Percentiles rank a stretch among this genome's conserved stretches.
phyloP scores from a whole-genome alignment of 2,797 vertebrate species.

The Pseudochirops corinnae region DNA sequence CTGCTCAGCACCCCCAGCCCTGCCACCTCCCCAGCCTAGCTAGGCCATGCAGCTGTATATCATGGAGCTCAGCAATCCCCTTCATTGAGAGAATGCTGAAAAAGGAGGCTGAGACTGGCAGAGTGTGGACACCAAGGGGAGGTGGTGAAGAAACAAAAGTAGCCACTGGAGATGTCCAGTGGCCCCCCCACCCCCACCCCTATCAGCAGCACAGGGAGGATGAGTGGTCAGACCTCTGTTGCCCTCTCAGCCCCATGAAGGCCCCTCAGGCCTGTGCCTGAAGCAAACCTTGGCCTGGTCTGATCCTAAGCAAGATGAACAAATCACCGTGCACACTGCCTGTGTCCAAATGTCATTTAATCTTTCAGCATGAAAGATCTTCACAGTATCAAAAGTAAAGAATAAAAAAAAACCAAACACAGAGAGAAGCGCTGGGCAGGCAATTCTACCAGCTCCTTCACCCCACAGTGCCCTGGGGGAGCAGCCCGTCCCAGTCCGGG shows the following conservation, averaged over 20 bases:
- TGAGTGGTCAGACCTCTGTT: neutral
- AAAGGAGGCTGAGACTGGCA: neutral
- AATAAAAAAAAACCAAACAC: constrained; percentile 86
- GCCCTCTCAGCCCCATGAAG: neutral
- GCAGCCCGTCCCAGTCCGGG: constrained; percentile 69
- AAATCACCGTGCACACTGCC: constrained; percentile 65
- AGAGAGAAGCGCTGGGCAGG: constrained; percentile 81
- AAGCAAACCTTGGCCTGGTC: neutral
- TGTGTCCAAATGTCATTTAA: constrained; percentile 94
- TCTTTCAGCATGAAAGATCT: constrained; percentile 96
- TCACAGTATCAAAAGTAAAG: constrained; percentile 98
- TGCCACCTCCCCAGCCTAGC: neutral
- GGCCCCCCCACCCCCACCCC: neutral
- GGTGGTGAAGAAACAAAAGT: neutral
- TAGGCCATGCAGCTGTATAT: neutral
- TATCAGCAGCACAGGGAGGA: neutral
- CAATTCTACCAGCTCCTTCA: constrained; percentile 74
- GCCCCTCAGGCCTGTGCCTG: neutral
- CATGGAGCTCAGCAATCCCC: neutral
- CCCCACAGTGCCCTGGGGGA: constrained; percentile 40
- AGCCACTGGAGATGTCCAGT: neutral
- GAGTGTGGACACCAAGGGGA: neutral
- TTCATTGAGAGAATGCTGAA: neutral
- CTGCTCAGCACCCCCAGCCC: neutral
- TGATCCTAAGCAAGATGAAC: constrained; percentile 56